phyloP scores from a whole-genome alignment of 2,113 vertebrate species.

The Clupea harengus region DNA sequence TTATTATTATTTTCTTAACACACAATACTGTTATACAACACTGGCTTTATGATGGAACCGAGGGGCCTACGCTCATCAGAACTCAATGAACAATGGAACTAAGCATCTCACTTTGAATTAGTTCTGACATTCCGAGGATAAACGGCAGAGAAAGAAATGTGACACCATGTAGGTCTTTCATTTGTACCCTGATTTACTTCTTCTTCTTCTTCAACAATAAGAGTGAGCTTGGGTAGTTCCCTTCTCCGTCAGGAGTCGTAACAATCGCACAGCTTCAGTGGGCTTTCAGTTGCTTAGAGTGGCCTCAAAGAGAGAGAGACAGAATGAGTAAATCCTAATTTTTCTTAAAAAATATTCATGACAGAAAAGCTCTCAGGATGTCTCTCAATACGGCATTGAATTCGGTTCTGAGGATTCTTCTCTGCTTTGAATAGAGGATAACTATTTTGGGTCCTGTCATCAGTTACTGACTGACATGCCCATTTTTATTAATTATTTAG shows the following conservation, averaged over 20 bases:
- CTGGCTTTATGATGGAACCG: not conserved
- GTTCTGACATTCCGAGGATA: not conserved
- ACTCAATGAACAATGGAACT: not conserved
- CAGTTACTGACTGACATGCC: conserved; percentile 33
- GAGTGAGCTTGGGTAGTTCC: conserved; percentile 8
- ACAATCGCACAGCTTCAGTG: conserved; percentile 51
- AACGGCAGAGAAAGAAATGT: not conserved
- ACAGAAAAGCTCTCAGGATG: conserved; percentile 52
- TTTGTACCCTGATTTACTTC: conserved; percentile 43
- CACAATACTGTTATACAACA: not conserved
- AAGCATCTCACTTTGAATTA: not conserved
- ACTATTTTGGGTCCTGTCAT: conserved; percentile 38
- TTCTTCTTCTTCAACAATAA: conserved; percentile 38
- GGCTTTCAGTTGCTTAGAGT: conserved; percentile 63
- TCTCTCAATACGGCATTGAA: conserved; percentile 41
- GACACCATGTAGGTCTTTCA: conserved; percentile 15
- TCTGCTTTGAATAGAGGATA: conserved; percentile 47
- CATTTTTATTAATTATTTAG: conserved; percentile 15
- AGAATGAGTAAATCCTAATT: conserved; percentile 55
- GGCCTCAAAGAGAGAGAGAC: conserved; percentile 50
- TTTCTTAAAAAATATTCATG: conserved; percentile 44
- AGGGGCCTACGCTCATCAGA: not conserved
- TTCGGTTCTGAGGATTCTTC: conserved; percentile 33
- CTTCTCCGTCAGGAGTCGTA: conserved; percentile 49
- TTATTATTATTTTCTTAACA: not conserved